A percentile compares a stretch with the other conserved stretches of the same genome.
Conservation (phyloP, 2,113 vertebrate genomes). For the Tupaia chinensis region DNA sequence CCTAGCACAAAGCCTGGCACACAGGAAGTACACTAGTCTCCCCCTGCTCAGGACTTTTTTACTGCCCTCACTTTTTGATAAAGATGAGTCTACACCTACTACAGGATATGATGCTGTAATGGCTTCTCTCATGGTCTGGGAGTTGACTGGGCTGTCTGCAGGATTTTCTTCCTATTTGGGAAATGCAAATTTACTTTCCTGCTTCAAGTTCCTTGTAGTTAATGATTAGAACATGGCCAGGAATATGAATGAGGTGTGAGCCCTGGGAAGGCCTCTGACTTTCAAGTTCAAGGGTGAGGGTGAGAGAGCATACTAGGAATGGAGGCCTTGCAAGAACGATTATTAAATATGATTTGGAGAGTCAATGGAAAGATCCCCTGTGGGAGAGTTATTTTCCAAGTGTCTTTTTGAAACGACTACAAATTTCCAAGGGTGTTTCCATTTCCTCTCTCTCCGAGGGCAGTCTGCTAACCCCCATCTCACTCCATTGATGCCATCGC, state of each 20-base stretch:
- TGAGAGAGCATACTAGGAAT: too few relatives aligned
- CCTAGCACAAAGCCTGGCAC: neutral
- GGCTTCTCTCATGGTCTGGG: neutral
- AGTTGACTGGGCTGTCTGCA: fast-evolving
- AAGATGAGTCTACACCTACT: neutral
- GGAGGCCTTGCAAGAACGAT: too few relatives aligned
- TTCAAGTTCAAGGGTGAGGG: neutral
- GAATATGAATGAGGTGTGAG: neutral
- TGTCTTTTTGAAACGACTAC: neutral
- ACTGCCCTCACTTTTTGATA: too few relatives aligned
- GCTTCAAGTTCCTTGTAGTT: neutral
- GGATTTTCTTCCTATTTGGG: neutral
- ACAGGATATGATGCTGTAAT: neutral
- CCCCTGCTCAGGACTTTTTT: neutral
- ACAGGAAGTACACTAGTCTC: neutral
- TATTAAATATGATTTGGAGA: neutral
- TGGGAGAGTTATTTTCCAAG: neutral
- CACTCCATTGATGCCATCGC: fast-evolving
- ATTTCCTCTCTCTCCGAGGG: neutral
- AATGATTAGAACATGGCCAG: neutral
- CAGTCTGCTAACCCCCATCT: neutral
- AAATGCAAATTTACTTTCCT: neutral
- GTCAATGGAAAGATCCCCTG: neutral
- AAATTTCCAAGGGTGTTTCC: neutral
- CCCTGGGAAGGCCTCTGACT: neutral